Evolutionary conservation across 1,140 invertebrate species (phyloP), one percentile per base, ranked within the genome.

Genomic region (Apocrypta bakeri): DNA sequence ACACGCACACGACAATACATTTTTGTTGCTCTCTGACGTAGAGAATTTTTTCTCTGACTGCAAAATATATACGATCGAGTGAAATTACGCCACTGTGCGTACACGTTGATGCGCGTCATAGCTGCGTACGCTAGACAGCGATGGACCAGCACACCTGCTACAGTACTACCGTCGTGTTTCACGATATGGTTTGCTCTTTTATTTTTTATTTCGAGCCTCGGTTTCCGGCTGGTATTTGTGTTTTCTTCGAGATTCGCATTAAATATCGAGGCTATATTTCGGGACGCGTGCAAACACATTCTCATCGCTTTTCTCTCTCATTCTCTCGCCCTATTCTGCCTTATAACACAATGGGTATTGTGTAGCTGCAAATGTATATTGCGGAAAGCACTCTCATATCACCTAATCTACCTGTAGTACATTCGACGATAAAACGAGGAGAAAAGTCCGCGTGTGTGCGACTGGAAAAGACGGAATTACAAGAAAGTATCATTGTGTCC

Each of bases 21-120:
- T n/a, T n/a, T n/a, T n/a, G n/a, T n/a, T n/a, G n/a, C n/a, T n/a
- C n/a, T n/a, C n/a, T n/a, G n/a, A n/a, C 31, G 25, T 29, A 40
- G 21, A 8, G 37, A 72, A 72, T 72, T 40, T 72, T 72, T 72
- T 33, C 33, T 17, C n/a, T n/a, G n/a, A n/a, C n/a, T 37, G 33
- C 33, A 37, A 37, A 1, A 37, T 37, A 37, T 9, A 37, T 37
- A 40, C 37, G 69, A 72, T 72, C 33, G 69, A 72, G 69, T 12
- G 12, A 72, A 72, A 72, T 72, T 72, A 72, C 69, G 69, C 17
- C 29, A 11, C 3, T 72, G 69, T 40, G 24, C 9, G n/a, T n/a
- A 37, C 9, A 37, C 33, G 69, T 40, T 37, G 69, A 72, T n/a
- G 33, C 69, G 11, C 69, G 11, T 69, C 68, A 69, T 33, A 69